Conservation (phyloP, 2,888 invertebrate species). For the Diachrysia chrysitis region DNA sequence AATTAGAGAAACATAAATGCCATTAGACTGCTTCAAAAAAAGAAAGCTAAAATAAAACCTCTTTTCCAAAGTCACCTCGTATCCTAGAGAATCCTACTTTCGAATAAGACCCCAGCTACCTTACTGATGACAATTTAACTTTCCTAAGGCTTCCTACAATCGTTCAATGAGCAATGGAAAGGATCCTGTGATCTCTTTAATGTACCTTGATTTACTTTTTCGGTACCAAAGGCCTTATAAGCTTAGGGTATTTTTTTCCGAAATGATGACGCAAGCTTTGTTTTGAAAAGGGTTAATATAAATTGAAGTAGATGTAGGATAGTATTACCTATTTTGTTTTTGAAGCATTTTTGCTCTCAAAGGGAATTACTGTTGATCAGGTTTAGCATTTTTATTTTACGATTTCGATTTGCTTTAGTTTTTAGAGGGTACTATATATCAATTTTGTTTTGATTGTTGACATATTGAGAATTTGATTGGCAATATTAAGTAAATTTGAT, state of each 20-base stretch:
- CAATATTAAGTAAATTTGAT: background rate
- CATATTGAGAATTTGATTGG: background rate
- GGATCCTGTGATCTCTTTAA: conserved; percentile 38
- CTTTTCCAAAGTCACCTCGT: conserved; percentile 13
- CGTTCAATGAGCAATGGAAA: conserved; percentile 47
- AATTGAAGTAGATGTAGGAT: background rate
- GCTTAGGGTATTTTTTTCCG: conserved; percentile 20
- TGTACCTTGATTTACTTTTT: conserved; percentile 18
- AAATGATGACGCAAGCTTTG: conserved; percentile 18
- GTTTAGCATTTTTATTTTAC: background rate
- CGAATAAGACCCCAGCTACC: conserved; percentile 27
- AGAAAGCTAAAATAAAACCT: conserved; percentile 1
- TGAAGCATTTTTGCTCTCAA: conserved; percentile 2
- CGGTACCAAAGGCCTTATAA: conserved; percentile 11
- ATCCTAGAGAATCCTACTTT: conserved; percentile 16
- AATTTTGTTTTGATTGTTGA: background rate
- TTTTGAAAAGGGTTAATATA: conserved; percentile 11
- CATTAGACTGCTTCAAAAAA: too few relatives aligned
- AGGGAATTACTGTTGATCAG: background rate
- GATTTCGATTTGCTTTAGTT: background rate
- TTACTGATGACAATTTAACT: conserved; percentile 53
- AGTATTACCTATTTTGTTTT: conserved; percentile 3
- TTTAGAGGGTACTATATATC: background rate
- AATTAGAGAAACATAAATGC: too few relatives aligned
- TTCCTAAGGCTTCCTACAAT: conserved; percentile 35